Evolutionary conservation across 2,797 vertebrate species (phyloP).

Genomic region (Cyprinella venusta): DNA sequence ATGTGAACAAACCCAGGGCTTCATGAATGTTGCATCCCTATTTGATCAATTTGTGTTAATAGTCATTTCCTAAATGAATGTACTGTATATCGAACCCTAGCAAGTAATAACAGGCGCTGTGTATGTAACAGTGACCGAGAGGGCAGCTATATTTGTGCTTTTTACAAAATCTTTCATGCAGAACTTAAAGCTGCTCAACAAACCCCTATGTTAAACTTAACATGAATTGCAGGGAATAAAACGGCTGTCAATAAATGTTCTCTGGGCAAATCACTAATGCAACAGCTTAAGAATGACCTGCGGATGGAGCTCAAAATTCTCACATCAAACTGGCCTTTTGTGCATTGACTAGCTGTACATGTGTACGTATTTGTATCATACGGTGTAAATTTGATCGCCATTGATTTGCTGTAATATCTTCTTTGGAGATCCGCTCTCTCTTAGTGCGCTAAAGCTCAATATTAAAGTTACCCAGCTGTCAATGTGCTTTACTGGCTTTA

Average conservation of each 20-base stretch:
- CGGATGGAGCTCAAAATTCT: constrained; percentile 54
- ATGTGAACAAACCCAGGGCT: constrained; percentile 14
- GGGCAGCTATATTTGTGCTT: constrained; percentile 52
- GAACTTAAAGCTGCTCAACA: constrained; percentile 10
- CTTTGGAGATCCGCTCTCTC: constrained; percentile 67
- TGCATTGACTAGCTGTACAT: constrained; percentile 79
- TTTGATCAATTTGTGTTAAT: constrained; percentile 24
- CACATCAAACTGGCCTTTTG: constrained; percentile 67
- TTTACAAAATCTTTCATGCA: constrained; percentile 14
- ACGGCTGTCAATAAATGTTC: too few relatives aligned
- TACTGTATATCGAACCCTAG: constrained; percentile 16
- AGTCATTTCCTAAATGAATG: constrained; percentile 17
- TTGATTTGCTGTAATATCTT: constrained; percentile 53
- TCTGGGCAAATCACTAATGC: constrained; percentile 12
- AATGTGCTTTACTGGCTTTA: constrained; percentile 52
- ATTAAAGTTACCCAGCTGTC: constrained; percentile 67
- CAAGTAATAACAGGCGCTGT: constrained; percentile 44
- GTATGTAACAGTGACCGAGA: constrained; percentile 18
- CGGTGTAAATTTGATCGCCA: constrained; percentile 75
- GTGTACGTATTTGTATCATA: constrained; percentile 76
- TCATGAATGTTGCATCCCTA: constrained; percentile 4
- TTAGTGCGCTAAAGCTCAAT: constrained; percentile 63
- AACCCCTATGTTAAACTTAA: neutral
- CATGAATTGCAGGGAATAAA: neutral
- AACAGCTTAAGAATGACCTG: constrained; percentile 27